phyloP scores from a whole-genome alignment of 1,140 invertebrate genomes.

The Ips nitidus region DNA sequence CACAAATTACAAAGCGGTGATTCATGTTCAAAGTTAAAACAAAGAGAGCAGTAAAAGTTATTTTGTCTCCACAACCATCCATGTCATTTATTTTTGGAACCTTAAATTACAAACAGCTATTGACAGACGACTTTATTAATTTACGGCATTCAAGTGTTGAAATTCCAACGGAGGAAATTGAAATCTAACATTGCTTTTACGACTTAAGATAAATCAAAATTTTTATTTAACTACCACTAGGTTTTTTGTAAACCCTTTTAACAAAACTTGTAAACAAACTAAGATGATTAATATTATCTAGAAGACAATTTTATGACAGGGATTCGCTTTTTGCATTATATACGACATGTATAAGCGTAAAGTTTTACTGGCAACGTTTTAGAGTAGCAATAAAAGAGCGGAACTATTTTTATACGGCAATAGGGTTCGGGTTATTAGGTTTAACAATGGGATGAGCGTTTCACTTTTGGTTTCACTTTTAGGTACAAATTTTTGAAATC shows the following conservation, averaged over 20 bases:
- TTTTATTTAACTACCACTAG: no score
- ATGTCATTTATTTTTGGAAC: constrained; percentile 26
- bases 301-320: no score
- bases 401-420: constrained; percentile 19
- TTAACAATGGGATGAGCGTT: constrained; percentile 20
- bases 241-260: no score
- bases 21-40: constrained; percentile 1
- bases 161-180: no score
- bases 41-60: constrained; percentile 12
- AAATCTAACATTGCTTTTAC: background rate
- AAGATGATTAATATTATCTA: no score
- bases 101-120: constrained; percentile 15
- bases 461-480: constrained; percentile 47
- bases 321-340: no score
- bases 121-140: constrained; percentile 24
- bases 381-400: constrained; percentile 29
- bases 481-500: constrained; percentile 37
- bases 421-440: constrained; percentile 4
- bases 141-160: constrained; percentile 17
- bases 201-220: no score
- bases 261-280: no score
- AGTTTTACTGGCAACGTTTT: constrained; percentile 34
- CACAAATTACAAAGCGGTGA: no score
- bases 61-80: constrained; percentile 14
- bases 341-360: constrained; percentile 14